These are phyloP conservation scores for Hartigia nigra DNA, from an alignment of 2,888 invertebrate genomes.

Conservation along the genomic window DNA sequence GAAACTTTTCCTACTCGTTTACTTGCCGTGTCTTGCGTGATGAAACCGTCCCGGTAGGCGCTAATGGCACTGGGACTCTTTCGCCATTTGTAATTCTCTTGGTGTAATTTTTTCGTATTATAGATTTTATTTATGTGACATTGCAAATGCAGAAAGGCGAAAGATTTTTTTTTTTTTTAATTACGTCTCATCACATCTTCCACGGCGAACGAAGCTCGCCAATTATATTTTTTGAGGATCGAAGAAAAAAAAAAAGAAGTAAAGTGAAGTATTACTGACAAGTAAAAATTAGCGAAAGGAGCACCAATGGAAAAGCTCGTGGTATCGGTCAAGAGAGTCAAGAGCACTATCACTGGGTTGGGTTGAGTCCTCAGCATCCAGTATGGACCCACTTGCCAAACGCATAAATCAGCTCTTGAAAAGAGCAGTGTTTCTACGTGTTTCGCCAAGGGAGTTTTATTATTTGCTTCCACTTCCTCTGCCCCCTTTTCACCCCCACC, in stretches of 20 bases:
- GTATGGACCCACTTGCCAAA: constrained; percentile 32
- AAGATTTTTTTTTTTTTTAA: neutral
- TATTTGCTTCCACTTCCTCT: constrained; percentile 23
- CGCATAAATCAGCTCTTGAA: constrained; percentile 37
- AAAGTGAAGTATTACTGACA: neutral
- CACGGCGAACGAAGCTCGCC: neutral
- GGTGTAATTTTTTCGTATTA: neutral
- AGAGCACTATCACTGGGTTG: neutral
- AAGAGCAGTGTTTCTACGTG: constrained; percentile 36
- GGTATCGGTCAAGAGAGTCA: constrained; percentile 23
- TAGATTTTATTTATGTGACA: neutral
- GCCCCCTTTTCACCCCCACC: neutral
- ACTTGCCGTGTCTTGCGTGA: neutral
- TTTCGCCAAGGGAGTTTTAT: constrained; percentile 34
- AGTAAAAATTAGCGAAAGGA: neutral
- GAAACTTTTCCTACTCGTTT: neutral
- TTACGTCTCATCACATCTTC: neutral
- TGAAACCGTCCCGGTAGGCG: neutral
- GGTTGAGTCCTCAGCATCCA: constrained; percentile 20
- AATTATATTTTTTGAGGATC: no score
- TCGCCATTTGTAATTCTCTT: neutral
- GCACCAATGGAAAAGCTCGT: neutral
- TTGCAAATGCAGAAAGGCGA: neutral
- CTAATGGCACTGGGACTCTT: neutral
- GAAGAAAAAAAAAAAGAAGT: neutral